Evolutionary conservation across 2,113 vertebrate species (phyloP), one percentile per base, ranked within the genome.

Genomic region (Nannobrachium achirus): DNA sequence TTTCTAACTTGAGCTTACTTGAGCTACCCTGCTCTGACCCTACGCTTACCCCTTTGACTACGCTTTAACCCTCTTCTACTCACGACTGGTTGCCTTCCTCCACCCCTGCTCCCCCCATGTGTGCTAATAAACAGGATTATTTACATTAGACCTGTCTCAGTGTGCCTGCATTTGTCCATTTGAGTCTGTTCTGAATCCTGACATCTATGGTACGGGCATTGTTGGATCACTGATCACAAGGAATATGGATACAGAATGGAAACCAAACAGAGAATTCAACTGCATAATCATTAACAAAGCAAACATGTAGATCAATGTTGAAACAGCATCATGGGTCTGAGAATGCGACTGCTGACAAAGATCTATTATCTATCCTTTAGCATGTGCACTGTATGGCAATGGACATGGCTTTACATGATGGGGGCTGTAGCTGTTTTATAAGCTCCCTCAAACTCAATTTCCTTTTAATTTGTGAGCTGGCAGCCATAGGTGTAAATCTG

Each of bases 401-500:
- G 78, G 75, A 78, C 71, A 62, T 45, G 20, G 63, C 80, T 69
- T 78, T 78, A 60, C 76, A 76, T 60, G 63, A 81, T 73, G 25
- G 75, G 62, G 60, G 85, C 80, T 84, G 77, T 19, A 50, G 79
- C 81, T 79, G 77, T 91, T 92, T 91, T 91, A 92, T 92, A 90
- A 93, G 87, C 86, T 88, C 63, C 86, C 89, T 80, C 86, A 88
- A 91, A 92, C 87, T 91, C 88, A 85, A 92, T 93, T 93, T 91
- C 89, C 86, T 92, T 92, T 89, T 92, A 89, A 93, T 93, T 92
- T 91, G 88, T 77, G 80, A 84, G 88, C 83, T 90, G 89, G 90
- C 88, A n/a, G n/a, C n/a, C n/a, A n/a, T n/a, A n/a, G n/a, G n/a
- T 92, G 88, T 93, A 91, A 93, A 93, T 92, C 83, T 93, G 92